Base-by-base conservation (phyloP, 2,888 invertebrate genomes). In the Amiota communis region DNA sequence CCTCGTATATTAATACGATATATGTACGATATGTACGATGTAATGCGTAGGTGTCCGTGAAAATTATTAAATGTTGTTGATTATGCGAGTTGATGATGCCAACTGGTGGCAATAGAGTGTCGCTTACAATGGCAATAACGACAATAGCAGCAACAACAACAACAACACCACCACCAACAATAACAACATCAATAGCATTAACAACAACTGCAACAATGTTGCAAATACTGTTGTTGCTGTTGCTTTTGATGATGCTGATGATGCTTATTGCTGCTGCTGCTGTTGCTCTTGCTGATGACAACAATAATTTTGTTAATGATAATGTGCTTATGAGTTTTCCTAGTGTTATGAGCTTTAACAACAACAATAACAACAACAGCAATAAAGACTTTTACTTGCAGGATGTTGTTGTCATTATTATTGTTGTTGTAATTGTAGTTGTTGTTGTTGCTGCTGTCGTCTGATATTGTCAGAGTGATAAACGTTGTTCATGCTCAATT, bases 261-360 rank as follows among this genome's bases (percentile, higher is more conserved):
- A 65, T 78, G 65, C 71, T 72, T 23, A 23, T 3, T 23, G 23
- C 23, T 23, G 23, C 69, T 69, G 76, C 15, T 76, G 77, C 47
- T 72, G 80, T 48, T 76, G 76, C 61, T 78, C 79, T 70, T 80
- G 81, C 75, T 78, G 79, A 79, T 84, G 86, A 86, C 86, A 85
- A 86, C 86, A 86, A 86, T 86, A 86, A 83, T 86, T 83, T 84
- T 87, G 82, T 84, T 86, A 86, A 86, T 86, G 84, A 84, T 86
- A 82, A 84, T 84, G 36, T 36, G 82, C 86, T 84, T 84, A 83
- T 84, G 85, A 85, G 79, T 86, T 85, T 83, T 86, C 80, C 80
- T 77, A 79, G 80, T 78, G 36, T 36, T 78, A 36, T 36, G 8
- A 36, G 36, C 79, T 75, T 71, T 77, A 70, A 63, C 61, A 17